Base-by-base conservation (phyloP, 2,797 vertebrate genomes). In the Eremophila alpestris region DNA sequence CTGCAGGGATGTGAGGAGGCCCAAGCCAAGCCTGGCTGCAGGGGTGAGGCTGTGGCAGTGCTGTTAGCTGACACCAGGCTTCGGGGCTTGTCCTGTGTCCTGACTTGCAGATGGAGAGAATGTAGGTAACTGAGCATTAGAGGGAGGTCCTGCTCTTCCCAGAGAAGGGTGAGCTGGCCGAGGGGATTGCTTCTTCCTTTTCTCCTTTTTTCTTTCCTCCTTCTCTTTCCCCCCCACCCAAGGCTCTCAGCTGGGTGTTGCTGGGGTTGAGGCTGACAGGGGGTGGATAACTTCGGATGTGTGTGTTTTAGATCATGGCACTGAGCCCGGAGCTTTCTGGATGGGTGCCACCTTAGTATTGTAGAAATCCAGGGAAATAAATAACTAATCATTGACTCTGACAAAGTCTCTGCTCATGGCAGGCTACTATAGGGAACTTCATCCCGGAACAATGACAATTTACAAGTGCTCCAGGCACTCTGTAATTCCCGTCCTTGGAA, bases 351-450 rank as follows among this genome's bases (percentile, higher is more conserved):
- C 75, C 18, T 63, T 16, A 21, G 32, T n/a, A 38, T 74, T 64
- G 76, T 64, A 52, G 76, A 88, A 91, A 77, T 65, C 71, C 52
- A 41, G 73, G 29, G 67, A 85, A 83, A 94, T 80, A 93, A 89
- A 77, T 27, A 94, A 49, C 55, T 77, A 56, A 84, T 73, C 59
- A 65, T 36, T 68, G 77, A 46, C 73, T 84, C 22, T 40, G 59
- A 40, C 46, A n/a, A 20, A 22, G 45, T 23, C 76, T 83, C 64
- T 80, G 45, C 67, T 75, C 27, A 5, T 2, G 15, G n/a, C 34
- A 46, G 8, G 32, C 58, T 78, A 12, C 67, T 51, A 18, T 26
- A 56, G 78, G 52, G 82, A 86, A 27, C 55, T 58, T 36, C 38
- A 82, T 22, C 82, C 77, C 2, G 1, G 41, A 49, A 60, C 20